A percentile compares a stretch with the other conserved stretches of the same genome.
Conservation (phyloP, 2,113 vertebrate genomes). For the Zootoca vivipara region DNA sequence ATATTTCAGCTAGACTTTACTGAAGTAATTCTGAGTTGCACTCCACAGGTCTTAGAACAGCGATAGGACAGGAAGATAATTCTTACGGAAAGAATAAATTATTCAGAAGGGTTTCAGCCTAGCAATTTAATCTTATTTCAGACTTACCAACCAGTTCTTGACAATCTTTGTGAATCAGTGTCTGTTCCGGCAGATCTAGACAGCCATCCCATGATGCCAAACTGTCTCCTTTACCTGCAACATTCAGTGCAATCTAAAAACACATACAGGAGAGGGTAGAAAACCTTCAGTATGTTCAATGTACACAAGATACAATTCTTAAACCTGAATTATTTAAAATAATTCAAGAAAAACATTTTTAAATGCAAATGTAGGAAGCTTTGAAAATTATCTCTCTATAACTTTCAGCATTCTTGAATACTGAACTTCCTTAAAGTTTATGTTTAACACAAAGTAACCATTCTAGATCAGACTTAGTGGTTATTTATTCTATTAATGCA, state of each 20-base stretch:
- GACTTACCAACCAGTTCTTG: slow-evolving; percentile 90
- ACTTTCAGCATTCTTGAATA: not conserved
- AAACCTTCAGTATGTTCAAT: not conserved
- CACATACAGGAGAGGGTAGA: slow-evolving; percentile 29
- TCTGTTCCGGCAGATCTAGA: slow-evolving; percentile 93
- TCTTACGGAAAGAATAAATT: slow-evolving; percentile 5
- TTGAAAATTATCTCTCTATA: not conserved
- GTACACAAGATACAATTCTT: not conserved
- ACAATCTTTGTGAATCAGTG: slow-evolving; percentile 87
- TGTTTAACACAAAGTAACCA: not conserved
- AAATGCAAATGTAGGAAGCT: not conserved
- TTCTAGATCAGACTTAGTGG: not conserved
- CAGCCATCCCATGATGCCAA: slow-evolving; percentile 94
- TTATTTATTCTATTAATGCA: not conserved
- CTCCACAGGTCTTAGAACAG: not conserved
- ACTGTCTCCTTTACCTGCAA: slow-evolving; percentile 97
- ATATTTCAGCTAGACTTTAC: not conserved
- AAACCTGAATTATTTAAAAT: not conserved
- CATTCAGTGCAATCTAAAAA: slow-evolving; percentile 92
- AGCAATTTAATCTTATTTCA: slow-evolving; percentile 7
- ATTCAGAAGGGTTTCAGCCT: not conserved
- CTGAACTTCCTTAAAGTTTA: not conserved
- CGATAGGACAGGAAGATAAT: not conserved
- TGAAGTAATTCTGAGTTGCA: not conserved
- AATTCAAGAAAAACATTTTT: not conserved